Conservation (phyloP, 2,888 invertebrate genomes). For the Petrolisthes manimaculis region DNA sequence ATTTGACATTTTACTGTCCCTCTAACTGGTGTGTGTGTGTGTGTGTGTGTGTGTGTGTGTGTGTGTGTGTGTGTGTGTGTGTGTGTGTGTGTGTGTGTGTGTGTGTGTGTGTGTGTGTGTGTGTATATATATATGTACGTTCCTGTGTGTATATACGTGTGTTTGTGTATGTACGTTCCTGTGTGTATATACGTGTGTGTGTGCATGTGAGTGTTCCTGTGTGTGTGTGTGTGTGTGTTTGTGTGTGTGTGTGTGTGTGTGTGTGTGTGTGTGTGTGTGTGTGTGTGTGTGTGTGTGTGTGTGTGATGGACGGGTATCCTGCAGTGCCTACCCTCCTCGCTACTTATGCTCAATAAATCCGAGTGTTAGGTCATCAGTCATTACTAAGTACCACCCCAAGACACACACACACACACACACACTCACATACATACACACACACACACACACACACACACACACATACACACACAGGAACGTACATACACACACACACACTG, state of each 20-base stretch:
- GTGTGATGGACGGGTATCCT: neutral
- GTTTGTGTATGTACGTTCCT: neutral
- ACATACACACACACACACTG: too few relatives aligned
- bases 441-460: too few relatives aligned
- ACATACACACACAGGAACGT: too few relatives aligned
- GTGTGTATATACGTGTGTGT: neutral
- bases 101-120: neutral
- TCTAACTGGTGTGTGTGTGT: neutral
- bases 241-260: constrained; percentile 1
- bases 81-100: constrained; percentile 1
- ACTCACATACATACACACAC: too few relatives aligned
- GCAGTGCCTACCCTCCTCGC: too few relatives aligned
- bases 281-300: constrained; percentile 1
- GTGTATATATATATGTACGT: neutral
- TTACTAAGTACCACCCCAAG: too few relatives aligned
- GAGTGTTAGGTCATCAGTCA: too few relatives aligned
- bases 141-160: neutral
- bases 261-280: constrained; percentile 1
- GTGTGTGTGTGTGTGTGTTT: neutral
- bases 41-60: constrained; percentile 1
- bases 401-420: too few relatives aligned
- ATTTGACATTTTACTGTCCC: too few relatives aligned
- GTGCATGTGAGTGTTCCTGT: neutral
- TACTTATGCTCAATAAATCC: too few relatives aligned
- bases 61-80: constrained; percentile 1